Conservation (phyloP, 2,888 invertebrate species). For the Parnassius smintheus region DNA sequence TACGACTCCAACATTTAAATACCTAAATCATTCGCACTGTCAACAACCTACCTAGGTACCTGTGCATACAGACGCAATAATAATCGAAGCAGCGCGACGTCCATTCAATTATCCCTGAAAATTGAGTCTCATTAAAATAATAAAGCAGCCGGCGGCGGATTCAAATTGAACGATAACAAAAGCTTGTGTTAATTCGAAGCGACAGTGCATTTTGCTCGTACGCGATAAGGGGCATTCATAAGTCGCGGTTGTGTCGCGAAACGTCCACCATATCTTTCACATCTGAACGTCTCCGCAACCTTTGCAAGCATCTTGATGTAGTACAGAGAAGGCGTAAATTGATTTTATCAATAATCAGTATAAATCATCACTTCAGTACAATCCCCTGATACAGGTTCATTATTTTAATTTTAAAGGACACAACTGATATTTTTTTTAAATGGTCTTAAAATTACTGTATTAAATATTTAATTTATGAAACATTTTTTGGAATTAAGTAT, state of each 20-base stretch:
- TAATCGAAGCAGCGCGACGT: conserved; percentile 67
- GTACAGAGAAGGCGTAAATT: not conserved
- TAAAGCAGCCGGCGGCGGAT: conserved; percentile 74
- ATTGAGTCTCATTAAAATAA: conserved; percentile 80
- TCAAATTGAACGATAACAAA: conserved; percentile 81
- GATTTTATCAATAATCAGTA: not conserved
- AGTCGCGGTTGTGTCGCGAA: conserved; percentile 15
- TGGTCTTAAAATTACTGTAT: too few relatives aligned
- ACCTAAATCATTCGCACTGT: conserved; percentile 28
- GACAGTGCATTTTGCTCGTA: conserved; percentile 52
- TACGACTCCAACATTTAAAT: conserved; percentile 14
- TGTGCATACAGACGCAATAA: conserved; percentile 63
- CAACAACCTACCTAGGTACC: conserved; percentile 34
- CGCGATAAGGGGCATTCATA: conserved; percentile 40
- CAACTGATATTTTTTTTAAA: too few relatives aligned
- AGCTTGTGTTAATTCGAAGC: conserved; percentile 69
- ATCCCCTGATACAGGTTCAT: too few relatives aligned
- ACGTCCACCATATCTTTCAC: conserved; percentile 15
- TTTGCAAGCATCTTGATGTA: not conserved
- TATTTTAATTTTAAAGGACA: too few relatives aligned
- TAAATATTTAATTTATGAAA: too few relatives aligned
- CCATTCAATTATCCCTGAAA: conserved; percentile 78
- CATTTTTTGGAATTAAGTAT: too few relatives aligned
- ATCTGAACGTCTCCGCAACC: conserved; percentile 8
- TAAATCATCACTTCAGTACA: too few relatives aligned